phyloP scores from a whole-genome alignment of 2,113 vertebrate genomes.

The Chaenogobius annularis region DNA sequence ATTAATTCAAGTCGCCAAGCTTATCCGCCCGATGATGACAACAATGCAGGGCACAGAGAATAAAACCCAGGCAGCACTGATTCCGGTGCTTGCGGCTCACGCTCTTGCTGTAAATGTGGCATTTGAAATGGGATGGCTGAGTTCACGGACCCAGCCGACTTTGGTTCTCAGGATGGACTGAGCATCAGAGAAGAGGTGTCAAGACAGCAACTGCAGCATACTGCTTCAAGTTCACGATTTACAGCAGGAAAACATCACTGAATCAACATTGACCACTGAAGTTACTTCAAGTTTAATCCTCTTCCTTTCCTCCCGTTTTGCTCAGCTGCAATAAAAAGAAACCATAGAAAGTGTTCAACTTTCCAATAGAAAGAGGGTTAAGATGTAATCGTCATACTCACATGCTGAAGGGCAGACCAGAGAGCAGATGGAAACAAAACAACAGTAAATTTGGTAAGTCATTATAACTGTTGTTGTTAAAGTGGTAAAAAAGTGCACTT shows the following conservation, averaged over 20 bases:
- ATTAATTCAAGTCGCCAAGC: slow-evolving; percentile 17
- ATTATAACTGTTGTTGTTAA: neutral
- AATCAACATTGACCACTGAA: neutral
- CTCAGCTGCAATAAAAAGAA: slow-evolving; percentile 81
- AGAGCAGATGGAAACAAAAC: neutral
- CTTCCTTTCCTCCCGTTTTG: slow-evolving; percentile 94
- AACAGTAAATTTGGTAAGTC: neutral
- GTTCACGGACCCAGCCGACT: slow-evolving; percentile 12
- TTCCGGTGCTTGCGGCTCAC: neutral
- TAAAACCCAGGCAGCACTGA: slow-evolving; percentile 14
- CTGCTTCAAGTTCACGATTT: slow-evolving; percentile 20
- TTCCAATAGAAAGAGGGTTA: neutral
- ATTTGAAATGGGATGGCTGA: neutral
- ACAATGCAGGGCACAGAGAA: slow-evolving; percentile 9
- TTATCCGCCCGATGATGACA: slow-evolving; percentile 7
- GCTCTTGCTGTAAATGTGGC: slow-evolving; percentile 7
- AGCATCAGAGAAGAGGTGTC: slow-evolving; percentile 8
- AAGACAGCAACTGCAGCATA: neutral
- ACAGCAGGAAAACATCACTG: slow-evolving; percentile 22
- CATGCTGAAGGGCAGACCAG: slow-evolving; percentile 54
- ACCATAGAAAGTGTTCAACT: neutral
- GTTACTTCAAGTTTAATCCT: slow-evolving; percentile 74
- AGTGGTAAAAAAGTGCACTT: slow-evolving; percentile 34
- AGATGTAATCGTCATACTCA: slow-evolving; percentile 45
- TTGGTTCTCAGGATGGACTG: slow-evolving; percentile 14